Percentiles rank a stretch among this genome's conserved stretches.
phyloP scores from a whole-genome alignment of 2,113 vertebrate genomes.

The Shinisaurus crocodilurus region DNA sequence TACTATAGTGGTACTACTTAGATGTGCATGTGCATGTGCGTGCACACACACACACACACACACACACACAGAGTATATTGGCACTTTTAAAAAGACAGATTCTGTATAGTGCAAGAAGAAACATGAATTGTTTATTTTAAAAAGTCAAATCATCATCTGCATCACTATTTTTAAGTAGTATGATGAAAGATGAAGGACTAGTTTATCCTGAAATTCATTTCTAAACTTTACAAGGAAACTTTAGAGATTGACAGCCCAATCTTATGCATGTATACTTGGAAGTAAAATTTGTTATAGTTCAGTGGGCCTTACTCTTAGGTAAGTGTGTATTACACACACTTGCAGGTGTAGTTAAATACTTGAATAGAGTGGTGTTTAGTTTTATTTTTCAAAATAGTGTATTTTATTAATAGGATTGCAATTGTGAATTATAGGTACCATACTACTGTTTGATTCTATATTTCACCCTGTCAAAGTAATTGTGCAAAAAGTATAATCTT shows the following conservation, averaged over 20 bases:
- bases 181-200: background rate
- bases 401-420: background rate
- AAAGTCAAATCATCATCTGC: background rate
- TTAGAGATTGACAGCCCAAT: background rate
- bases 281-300: background rate
- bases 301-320: background rate
- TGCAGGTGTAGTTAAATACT: no score
- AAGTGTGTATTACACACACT: background rate
- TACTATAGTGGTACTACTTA: background rate
- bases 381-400: background rate
- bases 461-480: background rate
- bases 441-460: background rate
- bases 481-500: constrained; percentile 14
- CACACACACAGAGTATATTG: background rate
- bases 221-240: background rate
- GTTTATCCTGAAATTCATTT: background rate
- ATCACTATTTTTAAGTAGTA: background rate
- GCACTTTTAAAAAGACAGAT: background rate
- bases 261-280: background rate
- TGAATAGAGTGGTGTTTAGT: no score
- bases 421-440: background rate
- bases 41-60: no score
- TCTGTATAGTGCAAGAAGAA: background rate
- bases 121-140: background rate
- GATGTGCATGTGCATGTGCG: no score